A percentile compares a stretch with the other conserved stretches of the same genome.
These are phyloP conservation scores for Cerastis leucographa DNA, from an alignment of 2,888 invertebrate species.

Conservation along the genomic window DNA sequence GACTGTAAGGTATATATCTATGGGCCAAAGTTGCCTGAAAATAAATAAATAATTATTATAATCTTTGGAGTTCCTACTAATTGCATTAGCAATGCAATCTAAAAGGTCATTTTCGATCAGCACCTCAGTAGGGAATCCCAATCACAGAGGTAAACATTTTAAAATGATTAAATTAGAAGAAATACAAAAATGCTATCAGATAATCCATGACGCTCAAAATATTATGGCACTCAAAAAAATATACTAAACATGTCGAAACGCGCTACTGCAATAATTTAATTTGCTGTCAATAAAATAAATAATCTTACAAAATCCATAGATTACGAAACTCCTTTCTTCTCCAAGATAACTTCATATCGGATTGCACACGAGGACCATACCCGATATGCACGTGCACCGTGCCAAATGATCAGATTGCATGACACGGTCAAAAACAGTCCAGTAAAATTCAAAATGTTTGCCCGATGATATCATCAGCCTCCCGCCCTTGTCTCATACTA, in stretches of 20 bases:
- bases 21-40: too few species aligned
- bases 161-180: too few species aligned
- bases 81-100: too few species aligned
- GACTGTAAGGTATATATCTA: too few species aligned
- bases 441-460: neutral
- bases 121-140: neutral
- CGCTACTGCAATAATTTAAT: neutral
- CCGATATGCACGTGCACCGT: neutral
- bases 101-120: too few species aligned
- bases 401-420: neutral
- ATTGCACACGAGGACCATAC: neutral
- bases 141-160: neutral
- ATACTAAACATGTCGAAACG: neutral
- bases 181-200: neutral
- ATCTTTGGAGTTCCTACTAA: too few species aligned
- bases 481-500: neutral
- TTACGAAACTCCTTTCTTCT: slow-evolving; percentile 33
- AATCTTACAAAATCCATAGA: slow-evolving; percentile 14
- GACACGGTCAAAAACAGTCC: neutral
- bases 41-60: too few species aligned
- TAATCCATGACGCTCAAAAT: neutral
- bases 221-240: slow-evolving; percentile 4
- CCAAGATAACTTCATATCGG: slow-evolving; percentile 31
- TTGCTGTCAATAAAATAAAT: slow-evolving; percentile 16
- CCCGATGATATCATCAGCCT: neutral